Conservation (phyloP, 2,113 vertebrate genomes). For the Pelecanus crispus region DNA sequence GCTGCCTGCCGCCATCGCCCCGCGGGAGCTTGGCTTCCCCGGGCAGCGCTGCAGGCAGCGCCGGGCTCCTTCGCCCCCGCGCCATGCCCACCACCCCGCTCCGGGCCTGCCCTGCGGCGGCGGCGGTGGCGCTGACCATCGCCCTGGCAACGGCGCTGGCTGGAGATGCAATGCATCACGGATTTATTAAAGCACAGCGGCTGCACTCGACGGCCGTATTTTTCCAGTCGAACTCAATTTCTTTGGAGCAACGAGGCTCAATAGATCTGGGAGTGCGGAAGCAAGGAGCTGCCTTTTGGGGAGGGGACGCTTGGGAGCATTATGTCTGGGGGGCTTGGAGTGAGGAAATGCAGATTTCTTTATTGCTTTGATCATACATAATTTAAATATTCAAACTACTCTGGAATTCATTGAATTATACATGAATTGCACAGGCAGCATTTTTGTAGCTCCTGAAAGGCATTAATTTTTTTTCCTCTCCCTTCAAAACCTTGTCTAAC, state of each 20-base stretch:
- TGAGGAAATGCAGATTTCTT: slow-evolving; percentile 69
- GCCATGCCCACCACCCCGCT: slow-evolving; percentile 5
- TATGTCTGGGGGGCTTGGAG: slow-evolving; percentile 53
- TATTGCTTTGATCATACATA: slow-evolving; percentile 65
- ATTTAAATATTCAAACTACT: slow-evolving; percentile 76
- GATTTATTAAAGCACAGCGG: neutral
- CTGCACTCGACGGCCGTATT: neutral
- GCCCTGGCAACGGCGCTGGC: slow-evolving; percentile 66
- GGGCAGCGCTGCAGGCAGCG: neutral
- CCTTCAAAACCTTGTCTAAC: neutral
- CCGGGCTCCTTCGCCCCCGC: neutral
- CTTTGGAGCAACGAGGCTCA: neutral
- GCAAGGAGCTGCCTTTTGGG: neutral
- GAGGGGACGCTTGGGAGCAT: neutral
- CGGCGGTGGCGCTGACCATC: slow-evolving; percentile 41
- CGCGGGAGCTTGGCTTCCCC: too few species aligned
- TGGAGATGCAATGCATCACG: slow-evolving; percentile 57
- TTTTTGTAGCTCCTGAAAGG: slow-evolving; percentile 18
- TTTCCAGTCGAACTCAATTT: slow-evolving; percentile 52
- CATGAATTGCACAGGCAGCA: slow-evolving; percentile 52
- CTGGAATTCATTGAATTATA: slow-evolving; percentile 56
- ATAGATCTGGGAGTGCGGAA: neutral
- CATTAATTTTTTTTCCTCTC: neutral
- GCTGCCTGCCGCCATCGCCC: neutral
- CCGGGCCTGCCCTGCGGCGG: neutral